phyloP scores from a whole-genome alignment of 37 sponge, comb jelly and placozoan genomes.

The Eunapius fragilis region DNA sequence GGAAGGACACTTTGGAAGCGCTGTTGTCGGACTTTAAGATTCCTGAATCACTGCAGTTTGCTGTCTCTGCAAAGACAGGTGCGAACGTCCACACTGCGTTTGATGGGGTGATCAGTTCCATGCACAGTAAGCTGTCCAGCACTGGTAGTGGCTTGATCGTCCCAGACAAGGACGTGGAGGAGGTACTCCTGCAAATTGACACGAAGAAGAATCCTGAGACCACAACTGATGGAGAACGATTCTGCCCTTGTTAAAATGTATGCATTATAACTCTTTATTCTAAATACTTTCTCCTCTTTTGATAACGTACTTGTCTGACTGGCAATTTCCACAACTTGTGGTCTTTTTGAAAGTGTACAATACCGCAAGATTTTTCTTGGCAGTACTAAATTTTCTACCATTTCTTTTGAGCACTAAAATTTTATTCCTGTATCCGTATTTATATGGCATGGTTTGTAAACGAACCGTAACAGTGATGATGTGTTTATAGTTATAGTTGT shows the following conservation, averaged over 20 bases:
- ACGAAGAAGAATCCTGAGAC: neutral
- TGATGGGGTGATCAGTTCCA: conserved; percentile 23
- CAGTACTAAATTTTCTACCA: no score
- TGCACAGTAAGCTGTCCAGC: conserved; percentile 9
- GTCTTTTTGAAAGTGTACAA: no score
- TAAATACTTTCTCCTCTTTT: no score
- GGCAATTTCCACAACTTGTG: no score
- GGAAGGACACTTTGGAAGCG: neutral
- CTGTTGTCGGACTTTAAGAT: neutral
- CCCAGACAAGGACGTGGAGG: neutral
- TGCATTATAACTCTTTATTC: no score
- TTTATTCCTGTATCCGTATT: no score
- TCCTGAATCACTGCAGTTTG: conserved; percentile 19
- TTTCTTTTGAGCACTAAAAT: no score
- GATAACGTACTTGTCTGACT: no score
- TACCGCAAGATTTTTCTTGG: no score
- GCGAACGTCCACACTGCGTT: conserved; percentile 47
- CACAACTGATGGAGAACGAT: neutral
- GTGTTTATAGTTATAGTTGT: no score
- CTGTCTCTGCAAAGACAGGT: conserved; percentile 80
- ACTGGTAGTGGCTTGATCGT: neutral
- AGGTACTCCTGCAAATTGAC: neutral
- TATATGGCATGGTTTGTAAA: no score
- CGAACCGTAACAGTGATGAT: no score
- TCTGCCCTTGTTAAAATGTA: neutral